phyloP scores from a whole-genome alignment of 2,113 vertebrate species.

The Syngnathus scovelli region DNA sequence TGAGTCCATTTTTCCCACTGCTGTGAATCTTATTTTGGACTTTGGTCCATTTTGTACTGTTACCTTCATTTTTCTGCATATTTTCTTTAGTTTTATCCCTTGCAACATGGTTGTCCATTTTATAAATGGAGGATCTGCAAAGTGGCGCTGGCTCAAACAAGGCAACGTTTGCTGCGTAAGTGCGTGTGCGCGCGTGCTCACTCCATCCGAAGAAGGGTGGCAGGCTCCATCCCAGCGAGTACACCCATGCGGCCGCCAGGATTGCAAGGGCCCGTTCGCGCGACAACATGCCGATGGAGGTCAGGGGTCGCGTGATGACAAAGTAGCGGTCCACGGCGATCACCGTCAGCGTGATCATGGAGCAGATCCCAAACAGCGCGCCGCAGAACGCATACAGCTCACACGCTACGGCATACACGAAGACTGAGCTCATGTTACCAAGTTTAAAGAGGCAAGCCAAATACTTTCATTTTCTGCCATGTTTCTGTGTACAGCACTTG shows the following conservation, averaged over 20 bases:
- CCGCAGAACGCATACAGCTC: conserved; percentile 68
- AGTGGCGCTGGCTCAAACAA: not conserved
- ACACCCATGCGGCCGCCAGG: conserved; percentile 51
- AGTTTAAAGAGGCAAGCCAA: not conserved
- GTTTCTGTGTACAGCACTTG: too few species aligned
- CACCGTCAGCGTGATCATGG: conserved; percentile 68
- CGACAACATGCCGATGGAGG: conserved; percentile 64
- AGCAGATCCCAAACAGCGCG: conserved; percentile 68
- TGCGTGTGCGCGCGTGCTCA: conserved; percentile 33
- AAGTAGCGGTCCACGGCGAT: conserved; percentile 65
- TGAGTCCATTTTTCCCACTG: too few species aligned
- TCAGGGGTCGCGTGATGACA: conserved; percentile 65
- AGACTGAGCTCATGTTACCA: not conserved
- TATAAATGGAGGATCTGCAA: not conserved
- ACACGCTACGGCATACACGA: conserved; percentile 37
- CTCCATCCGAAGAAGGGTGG: conserved; percentile 71
- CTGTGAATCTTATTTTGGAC: too few species aligned
- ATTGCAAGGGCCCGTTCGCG: conserved; percentile 50
- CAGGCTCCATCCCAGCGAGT: conserved; percentile 65
- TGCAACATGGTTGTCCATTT: too few species aligned
- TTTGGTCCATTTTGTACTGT: too few species aligned
- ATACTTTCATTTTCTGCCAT: too few species aligned
- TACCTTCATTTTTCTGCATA: too few species aligned
- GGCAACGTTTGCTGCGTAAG: not conserved
- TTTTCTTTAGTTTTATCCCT: too few species aligned